These are phyloP conservation scores for Caenorhabditis afra DNA, from an alignment of 2,888 invertebrate species.

Conservation along the genomic window DNA sequence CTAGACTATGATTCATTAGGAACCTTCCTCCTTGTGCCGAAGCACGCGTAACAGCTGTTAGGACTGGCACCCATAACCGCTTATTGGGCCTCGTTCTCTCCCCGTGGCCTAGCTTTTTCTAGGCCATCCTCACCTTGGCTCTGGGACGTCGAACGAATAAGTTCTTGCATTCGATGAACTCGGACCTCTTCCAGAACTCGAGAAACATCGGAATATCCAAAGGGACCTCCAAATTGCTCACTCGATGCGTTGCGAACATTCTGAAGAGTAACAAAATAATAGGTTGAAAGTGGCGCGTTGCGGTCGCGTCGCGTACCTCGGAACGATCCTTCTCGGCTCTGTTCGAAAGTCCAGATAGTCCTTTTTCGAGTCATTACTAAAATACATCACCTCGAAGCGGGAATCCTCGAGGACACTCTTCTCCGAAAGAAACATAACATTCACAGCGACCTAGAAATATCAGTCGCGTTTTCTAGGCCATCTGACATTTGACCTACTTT, in stretches of 20 bases:
- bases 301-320: constrained; percentile 24
- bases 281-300: neutral
- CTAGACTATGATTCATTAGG: too few species aligned
- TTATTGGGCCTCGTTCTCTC: too few species aligned
- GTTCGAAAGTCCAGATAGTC: constrained; percentile 44
- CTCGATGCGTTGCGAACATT: constrained; percentile 7
- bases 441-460: constrained; percentile 33
- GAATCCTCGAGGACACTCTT: constrained; percentile 4
- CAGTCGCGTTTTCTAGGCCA: neutral
- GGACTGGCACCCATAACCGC: too few species aligned
- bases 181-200: constrained; percentile 44
- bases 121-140: constrained; percentile 9
- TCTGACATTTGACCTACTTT: neutral
- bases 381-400: constrained; percentile 26
- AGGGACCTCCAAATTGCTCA: constrained; percentile 28
- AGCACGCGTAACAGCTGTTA: too few species aligned
- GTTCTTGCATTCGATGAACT: constrained; percentile 32
- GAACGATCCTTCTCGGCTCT: constrained; percentile 31
- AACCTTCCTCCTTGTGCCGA: too few species aligned
- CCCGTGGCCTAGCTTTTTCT: too few species aligned
- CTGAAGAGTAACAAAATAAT: neutral
- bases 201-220: constrained; percentile 29
- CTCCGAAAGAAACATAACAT: constrained; percentile 11
- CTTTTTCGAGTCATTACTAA: constrained; percentile 13
- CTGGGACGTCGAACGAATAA: constrained; percentile 26